A percentile compares a stretch with the other conserved stretches of the same genome.
phyloP scores from a whole-genome alignment of 2,888 invertebrate species.

The Sinohyriopsis cumingii region DNA sequence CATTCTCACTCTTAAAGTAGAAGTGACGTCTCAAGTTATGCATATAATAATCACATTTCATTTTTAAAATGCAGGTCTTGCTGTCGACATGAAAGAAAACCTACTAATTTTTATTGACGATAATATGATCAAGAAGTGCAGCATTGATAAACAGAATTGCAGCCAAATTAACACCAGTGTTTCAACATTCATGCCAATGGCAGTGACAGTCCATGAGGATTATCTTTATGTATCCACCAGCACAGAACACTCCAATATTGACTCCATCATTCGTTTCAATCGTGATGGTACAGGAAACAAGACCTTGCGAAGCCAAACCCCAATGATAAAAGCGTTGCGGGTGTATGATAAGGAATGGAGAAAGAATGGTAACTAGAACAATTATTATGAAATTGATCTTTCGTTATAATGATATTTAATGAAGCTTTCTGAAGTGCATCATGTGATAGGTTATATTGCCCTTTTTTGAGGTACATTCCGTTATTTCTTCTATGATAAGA shows the following conservation, averaged over 20 bases:
- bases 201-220: slow-evolving; percentile 80
- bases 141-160: slow-evolving; percentile 31
- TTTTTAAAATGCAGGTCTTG: slow-evolving; percentile 74
- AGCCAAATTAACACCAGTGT: slow-evolving; percentile 71
- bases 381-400: background rate
- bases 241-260: slow-evolving; percentile 78
- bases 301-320: slow-evolving; percentile 77
- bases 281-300: slow-evolving; percentile 16
- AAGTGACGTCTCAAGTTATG: too few relatives aligned
- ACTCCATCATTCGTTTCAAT: slow-evolving; percentile 66
- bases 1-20: background rate
- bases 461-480: too few relatives aligned
- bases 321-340: slow-evolving; percentile 63
- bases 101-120: slow-evolving; percentile 83
- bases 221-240: slow-evolving; percentile 75
- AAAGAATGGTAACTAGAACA: slow-evolving; percentile 23
- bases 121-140: slow-evolving; percentile 41
- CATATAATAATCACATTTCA: too few relatives aligned
- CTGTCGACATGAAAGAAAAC: slow-evolving; percentile 77
- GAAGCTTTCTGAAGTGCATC: background rate
- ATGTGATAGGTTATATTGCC: too few relatives aligned
- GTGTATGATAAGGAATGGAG: slow-evolving; percentile 70
- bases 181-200: slow-evolving; percentile 75
- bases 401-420: background rate
- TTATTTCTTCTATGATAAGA: too few relatives aligned